A percentile compares a stretch with the other conserved stretches of the same genome.
These are phyloP conservation scores for Hippocampus zosterae DNA, from an alignment of 2,113 vertebrate genomes.

Conservation along the genomic window DNA sequence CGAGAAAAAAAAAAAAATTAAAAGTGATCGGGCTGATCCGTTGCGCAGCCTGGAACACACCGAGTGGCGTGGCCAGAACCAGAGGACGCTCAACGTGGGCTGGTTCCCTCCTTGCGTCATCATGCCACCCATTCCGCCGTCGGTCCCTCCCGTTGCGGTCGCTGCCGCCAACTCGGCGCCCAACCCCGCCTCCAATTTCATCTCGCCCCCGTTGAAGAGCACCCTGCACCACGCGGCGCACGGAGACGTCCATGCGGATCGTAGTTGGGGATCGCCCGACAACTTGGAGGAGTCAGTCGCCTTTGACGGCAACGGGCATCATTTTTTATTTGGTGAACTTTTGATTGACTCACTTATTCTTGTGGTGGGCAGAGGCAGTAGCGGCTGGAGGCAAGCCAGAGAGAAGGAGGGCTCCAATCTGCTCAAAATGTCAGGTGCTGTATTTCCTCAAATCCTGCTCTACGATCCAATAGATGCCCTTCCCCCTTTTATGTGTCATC, in stretches of 20 bases:
- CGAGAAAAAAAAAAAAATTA: not conserved
- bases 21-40: not conserved
- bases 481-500: too few species aligned
- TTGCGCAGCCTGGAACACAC: conserved; percentile 67
- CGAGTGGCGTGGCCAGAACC: conserved; percentile 86
- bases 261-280: conserved; percentile 62
- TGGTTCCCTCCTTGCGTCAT: conserved; percentile 73
- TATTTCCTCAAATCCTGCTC: not conserved
- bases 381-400: conserved; percentile 38
- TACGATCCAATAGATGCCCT: too few species aligned
- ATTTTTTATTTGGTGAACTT: not conserved
- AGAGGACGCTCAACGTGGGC: conserved; percentile 73
- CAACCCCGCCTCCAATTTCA: conserved; percentile 14
- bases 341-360: not conserved
- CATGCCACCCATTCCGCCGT: conserved; percentile 2
- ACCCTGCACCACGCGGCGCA: conserved; percentile 69
- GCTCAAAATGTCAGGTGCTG: conserved; percentile 61
- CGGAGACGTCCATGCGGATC: conserved; percentile 57
- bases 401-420: conserved; percentile 66
- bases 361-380: conserved; percentile 35
- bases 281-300: conserved; percentile 68
- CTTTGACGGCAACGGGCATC: not conserved
- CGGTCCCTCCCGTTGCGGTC: not conserved
- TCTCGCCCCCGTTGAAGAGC: conserved; percentile 69
- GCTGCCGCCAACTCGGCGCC: not conserved